Base-by-base conservation (phyloP, 2,113 vertebrate genomes). In the Lamprologus callipterus region DNA sequence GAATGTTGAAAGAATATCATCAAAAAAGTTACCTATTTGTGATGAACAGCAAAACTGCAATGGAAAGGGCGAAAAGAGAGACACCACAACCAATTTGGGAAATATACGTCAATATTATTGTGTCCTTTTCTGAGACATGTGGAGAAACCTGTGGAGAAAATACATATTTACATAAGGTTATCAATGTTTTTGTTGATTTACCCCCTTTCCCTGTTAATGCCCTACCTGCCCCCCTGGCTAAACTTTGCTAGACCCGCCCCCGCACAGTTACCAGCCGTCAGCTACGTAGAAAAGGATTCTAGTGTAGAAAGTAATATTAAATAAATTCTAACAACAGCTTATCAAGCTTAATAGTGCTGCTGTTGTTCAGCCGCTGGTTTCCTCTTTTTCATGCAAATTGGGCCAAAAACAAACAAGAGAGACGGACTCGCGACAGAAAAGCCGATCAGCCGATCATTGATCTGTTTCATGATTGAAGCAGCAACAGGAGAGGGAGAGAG, bases 21-120 rank as follows among this genome's bases (percentile, higher is more conserved):
- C 14, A 11, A 42, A 73, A 16, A 16, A 19, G 45, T 47, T 9
- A 94, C 93, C 57, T 85, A 3, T 88, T 91, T 19, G 23, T 58
- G 75, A 87, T 47, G 85, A 93, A 94, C 31, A 95, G 79, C 31
- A 93, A 4, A 53, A 93, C 19, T 33, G 90, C n/a, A n/a, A 85
- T 2, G 70, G 87, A 7, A 21, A 93, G 90, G 40, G 81, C 55
- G 1, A 87, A 4, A 5, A 94, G 88, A 35, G 94, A 94, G 26
- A 93, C 16, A 33, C 90, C 40, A 51, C 94, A 93, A 57, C 92
- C 91, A 57, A 91, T 82, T 33, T 40, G 5, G 45, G 83, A 85
- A 60, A 93, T 89, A 82, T 90, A 91, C 2, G 33, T 10, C 63
- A 90, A 47, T 49, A 54, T 85, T 54, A 53, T 2, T 11, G 2